These are phyloP conservation scores for Micronycteris hirsuta DNA, from an alignment of 2,113 vertebrate species.

Conservation along the genomic window DNA sequence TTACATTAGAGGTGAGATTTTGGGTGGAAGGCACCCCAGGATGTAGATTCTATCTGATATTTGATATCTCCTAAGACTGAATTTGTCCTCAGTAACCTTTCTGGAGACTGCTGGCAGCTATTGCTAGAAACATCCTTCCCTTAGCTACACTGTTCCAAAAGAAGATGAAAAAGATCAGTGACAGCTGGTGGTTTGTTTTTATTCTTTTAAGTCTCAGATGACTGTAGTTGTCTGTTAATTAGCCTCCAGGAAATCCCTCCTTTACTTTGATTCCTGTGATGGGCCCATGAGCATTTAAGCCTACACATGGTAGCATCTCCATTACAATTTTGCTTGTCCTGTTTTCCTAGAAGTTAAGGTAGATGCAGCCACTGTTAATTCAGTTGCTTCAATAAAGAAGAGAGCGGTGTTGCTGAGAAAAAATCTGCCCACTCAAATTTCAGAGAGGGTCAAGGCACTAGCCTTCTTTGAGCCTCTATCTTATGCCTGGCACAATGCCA, in stretches of 20 bases:
- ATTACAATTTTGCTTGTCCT: slow-evolving; percentile 14
- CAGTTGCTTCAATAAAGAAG: slow-evolving; percentile 40
- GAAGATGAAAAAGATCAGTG: slow-evolving; percentile 12
- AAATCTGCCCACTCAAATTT: slow-evolving; percentile 1
- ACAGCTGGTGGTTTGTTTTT: slow-evolving; percentile 37
- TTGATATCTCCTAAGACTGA: background rate
- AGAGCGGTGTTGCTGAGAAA: slow-evolving; percentile 39
- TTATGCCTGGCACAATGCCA: background rate
- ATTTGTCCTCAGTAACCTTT: slow-evolving; percentile 14
- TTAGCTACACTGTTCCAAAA: background rate
- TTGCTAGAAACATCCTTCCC: background rate
- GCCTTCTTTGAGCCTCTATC: background rate
- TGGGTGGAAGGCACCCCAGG: background rate
- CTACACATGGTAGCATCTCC: slow-evolving; percentile 6
- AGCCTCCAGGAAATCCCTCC: slow-evolving; percentile 15
- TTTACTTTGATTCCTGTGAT: slow-evolving; percentile 32
- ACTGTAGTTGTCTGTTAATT: slow-evolving; percentile 29
- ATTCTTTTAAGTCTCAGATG: slow-evolving; percentile 41
- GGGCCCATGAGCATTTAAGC: background rate
- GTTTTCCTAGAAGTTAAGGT: slow-evolving; percentile 38
- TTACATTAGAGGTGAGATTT: background rate
- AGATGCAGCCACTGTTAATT: background rate
- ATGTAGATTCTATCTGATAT: background rate
- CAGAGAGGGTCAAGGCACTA: background rate
- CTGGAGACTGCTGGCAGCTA: background rate